Evolutionary conservation across 2,113 vertebrate species (phyloP).

Genomic region (Eudyptes chrysolophus): DNA sequence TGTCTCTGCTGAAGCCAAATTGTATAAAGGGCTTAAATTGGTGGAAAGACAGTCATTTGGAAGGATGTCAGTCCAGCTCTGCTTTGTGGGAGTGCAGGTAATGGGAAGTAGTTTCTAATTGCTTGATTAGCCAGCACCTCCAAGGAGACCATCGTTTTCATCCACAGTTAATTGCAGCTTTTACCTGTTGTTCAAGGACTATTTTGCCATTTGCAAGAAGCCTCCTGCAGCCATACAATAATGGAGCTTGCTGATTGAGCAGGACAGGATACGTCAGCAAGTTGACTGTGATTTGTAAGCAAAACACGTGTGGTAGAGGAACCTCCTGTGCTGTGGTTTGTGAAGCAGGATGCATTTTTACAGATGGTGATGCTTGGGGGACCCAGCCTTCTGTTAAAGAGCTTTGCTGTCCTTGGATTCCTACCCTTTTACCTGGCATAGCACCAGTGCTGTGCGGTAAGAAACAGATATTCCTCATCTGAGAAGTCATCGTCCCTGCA

Average conservation of each 20-base stretch:
- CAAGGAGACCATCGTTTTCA: slow-evolving; percentile 34
- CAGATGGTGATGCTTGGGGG: not conserved
- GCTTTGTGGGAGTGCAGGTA: slow-evolving; percentile 24
- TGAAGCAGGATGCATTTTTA: not conserved
- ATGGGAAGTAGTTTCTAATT: slow-evolving; percentile 40
- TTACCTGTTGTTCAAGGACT: slow-evolving; percentile 35
- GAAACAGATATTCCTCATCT: not conserved
- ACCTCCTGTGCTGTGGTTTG: not conserved
- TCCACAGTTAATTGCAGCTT: slow-evolving; percentile 30
- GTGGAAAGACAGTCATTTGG: not conserved
- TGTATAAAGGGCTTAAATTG: not conserved
- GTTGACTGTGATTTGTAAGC: not conserved
- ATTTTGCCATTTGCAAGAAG: slow-evolving; percentile 19
- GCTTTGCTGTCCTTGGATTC: not conserved
- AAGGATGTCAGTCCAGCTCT: not conserved
- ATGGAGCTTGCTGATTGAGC: not conserved
- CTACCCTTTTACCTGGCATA: not conserved
- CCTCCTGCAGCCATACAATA: not conserved
- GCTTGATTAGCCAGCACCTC: slow-evolving; percentile 9
- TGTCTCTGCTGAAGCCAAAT: not conserved
- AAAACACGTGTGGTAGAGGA: not conserved
- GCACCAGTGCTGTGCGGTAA: not conserved
- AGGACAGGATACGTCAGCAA: not conserved
- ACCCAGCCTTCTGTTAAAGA: not conserved
- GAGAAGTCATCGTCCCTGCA: not conserved